Evolutionary conservation across 1,140 invertebrate species (phyloP), one percentile per base, ranked within the genome.

Genomic region (Cryptotermes secundus): DNA sequence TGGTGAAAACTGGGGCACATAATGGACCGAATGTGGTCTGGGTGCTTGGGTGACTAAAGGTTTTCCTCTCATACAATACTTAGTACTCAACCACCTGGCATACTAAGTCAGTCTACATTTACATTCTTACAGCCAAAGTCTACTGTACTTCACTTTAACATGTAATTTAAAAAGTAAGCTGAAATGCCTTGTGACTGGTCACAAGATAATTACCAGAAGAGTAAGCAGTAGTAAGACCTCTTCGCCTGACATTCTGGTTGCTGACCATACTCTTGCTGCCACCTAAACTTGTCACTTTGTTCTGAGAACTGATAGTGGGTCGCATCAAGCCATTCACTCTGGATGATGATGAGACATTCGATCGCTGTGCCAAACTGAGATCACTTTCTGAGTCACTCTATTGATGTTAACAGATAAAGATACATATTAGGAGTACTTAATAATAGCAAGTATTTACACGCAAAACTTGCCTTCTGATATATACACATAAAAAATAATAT

Each of bases 251-350:
- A 16, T 91, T 90, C 45, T 91, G 91, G 35, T 86, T 87, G 81
- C 84, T 86, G 83, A 88, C 88, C 38, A 85, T 87, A 53, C 88
- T 91, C 31, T 87, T 88, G 85, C 86, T 87, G 16, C 72, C 38
- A 35, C 35, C 65, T 36, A 45, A n/a, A 38, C 80, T 79, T 87
- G 89, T 92, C 6, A 92, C 91, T 89, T 96, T 96, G 89, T 96
- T 96, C 87, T 95, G 93, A 0, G 95, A 95, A 86, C 94, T 95
- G 83, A 96, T 96, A 12, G 95, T 96, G 1, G 95, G 95, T 83
- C 94, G 89, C 94, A 95, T 95, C 10, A 94, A 88, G 45, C 93
- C 92, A 84, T 87, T 93, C 45, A 90, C 89, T 86, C 85, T 85
- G 86, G 86, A 86, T 53, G 85, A 84, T 87, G 89, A 81, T 45